Evolutionary conservation across 2,113 vertebrate genomes (phyloP), one percentile per base, ranked within the genome.

Genomic region (Grantiella picta): DNA sequence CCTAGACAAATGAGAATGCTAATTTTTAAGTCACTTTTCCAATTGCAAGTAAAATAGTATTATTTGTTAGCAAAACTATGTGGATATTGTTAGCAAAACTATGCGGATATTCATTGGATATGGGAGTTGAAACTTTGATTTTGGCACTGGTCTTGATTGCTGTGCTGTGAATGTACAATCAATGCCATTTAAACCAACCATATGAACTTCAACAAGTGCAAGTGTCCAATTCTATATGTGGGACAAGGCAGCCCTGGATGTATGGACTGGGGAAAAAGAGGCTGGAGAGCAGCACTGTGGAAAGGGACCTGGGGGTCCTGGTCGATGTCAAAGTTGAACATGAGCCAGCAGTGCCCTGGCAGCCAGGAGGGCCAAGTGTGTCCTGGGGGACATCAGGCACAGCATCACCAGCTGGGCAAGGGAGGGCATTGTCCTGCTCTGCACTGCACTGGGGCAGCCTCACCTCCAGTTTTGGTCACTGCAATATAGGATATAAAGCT

Each of bases 401-500:
- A 84, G 15, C 82, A 64, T 47, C 0, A 0, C 11, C 22, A 64
- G 40, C 49, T 0, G 0, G n/a, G 29, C 23, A 33, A 40, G 49
- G 38, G 15, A 84, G 40, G 45, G 25, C 50, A n/a, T n/a, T 73
- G 59, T 64, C n/a, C 59, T 2, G 5, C 23, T 72, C 38, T 64
- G 28, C n/a, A 56, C n/a, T 73, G n/a, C 3, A 2, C 18, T 64
- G 40, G 15, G 23, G 23, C 1, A 1, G n/a, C 23, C n/a, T 47
- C 49, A 38, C 16, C 33, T 73, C 1, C 22, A 63, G 27, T 27
- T 70, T 53, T 45, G 38, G 38, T 12, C 17, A 33, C 38, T 29
- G 11, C 22, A 63, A 18, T 64, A 25, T 16, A 27, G 22, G 17
- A 14, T 27, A 45, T 33, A 45, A 64, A 45, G 38, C 24, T 45